These are phyloP conservation scores for Aphrophora alni DNA, from an alignment of 2,888 invertebrate genomes.

Conservation along the genomic window DNA sequence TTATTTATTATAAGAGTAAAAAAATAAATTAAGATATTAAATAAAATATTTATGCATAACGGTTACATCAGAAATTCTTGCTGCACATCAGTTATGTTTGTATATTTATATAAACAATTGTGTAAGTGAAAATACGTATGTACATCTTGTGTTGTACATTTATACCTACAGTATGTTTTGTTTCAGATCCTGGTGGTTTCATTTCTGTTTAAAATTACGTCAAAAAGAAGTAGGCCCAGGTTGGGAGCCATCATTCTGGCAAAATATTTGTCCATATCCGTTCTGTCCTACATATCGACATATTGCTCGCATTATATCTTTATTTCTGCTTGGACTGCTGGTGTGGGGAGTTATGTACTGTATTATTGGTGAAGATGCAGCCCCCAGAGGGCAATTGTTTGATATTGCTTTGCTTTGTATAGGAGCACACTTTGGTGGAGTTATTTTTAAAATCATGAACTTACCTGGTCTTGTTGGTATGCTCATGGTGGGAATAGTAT, in stretches of 20 bases:
- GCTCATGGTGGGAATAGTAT: constrained; percentile 80
- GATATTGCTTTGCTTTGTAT: constrained; percentile 76
- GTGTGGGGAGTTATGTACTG: constrained; percentile 80
- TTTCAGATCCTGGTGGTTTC: constrained; percentile 83
- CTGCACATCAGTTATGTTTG: too few species aligned
- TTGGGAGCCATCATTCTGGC: constrained; percentile 85
- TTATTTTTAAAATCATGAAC: constrained; percentile 78
- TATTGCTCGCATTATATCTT: constrained; percentile 76
- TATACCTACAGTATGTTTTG: constrained; percentile 21
- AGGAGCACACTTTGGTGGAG: constrained; percentile 82
- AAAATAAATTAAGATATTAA: too few species aligned
- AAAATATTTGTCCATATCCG: constrained; percentile 81
- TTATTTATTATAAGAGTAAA: too few species aligned
- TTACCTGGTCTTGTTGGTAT: constrained; percentile 87
- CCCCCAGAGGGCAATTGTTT: constrained; percentile 82
- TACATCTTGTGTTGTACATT: too few species aligned
- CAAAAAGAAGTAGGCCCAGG: constrained; percentile 74
- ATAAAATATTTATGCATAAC: too few species aligned
- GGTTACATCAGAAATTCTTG: too few species aligned
- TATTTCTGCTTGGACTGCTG: constrained; percentile 74
- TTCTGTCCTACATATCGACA: constrained; percentile 85
- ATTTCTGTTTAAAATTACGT: constrained; percentile 80
- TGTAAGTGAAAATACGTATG: too few species aligned
- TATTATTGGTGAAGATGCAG: constrained; percentile 77
- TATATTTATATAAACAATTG: too few species aligned